Evolutionary conservation across 2,888 invertebrate species (phyloP).

Genomic region (Zele albiditarsus): DNA sequence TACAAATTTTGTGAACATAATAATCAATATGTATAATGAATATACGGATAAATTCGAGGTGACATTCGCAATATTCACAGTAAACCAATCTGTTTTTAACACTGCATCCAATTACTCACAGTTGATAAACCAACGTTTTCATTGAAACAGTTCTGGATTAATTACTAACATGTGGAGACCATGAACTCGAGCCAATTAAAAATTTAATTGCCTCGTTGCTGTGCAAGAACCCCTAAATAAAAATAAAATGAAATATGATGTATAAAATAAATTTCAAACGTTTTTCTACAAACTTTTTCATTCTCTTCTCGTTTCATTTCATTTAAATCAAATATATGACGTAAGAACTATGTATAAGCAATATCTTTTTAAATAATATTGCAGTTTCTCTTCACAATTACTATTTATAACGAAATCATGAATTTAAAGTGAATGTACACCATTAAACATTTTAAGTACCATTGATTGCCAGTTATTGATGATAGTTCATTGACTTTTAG

Average conservation of each 20-base stretch:
- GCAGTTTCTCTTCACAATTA: too few species aligned
- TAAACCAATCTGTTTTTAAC: background rate
- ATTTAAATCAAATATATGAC: too few species aligned
- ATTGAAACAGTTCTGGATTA: background rate
- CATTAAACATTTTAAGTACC: too few species aligned
- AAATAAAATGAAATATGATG: background rate
- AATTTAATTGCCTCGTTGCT: background rate
- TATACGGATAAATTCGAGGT: background rate
- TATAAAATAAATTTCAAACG: background rate
- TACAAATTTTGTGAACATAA: background rate
- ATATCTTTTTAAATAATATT: too few species aligned
- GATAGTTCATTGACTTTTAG: background rate
- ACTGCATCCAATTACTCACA: background rate
- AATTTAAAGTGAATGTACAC: background rate
- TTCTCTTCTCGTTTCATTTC: too few species aligned
- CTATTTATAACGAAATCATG: background rate
- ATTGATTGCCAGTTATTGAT: background rate
- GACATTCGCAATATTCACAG: background rate
- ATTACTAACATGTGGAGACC: background rate
- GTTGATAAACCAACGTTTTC: background rate
- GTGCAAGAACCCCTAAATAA: background rate
- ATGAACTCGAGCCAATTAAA: slow-evolving; percentile 3
- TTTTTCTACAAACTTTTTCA: too few species aligned
- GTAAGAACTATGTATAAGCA: too few species aligned
- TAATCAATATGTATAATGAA: background rate